Percentiles rank a stretch among this genome's conserved stretches.
Evolutionary conservation across 2,797 vertebrate species (phyloP).

Genomic region (Spinus pinus): DNA sequence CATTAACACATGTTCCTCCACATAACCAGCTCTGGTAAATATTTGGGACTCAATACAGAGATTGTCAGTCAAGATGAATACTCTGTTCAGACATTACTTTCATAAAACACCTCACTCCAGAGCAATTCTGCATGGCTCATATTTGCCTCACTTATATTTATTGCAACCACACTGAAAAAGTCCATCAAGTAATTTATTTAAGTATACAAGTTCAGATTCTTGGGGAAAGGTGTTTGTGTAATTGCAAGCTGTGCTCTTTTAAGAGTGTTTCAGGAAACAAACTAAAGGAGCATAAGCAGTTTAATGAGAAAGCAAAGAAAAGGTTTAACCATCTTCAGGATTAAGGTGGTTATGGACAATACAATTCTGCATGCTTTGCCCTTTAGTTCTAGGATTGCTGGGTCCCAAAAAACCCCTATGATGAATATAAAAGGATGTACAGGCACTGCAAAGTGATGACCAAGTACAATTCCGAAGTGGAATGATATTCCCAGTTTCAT

Average conservation of each 20-base stretch:
- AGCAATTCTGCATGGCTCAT: neutral
- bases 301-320: neutral
- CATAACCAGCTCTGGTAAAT: neutral
- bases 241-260: neutral
- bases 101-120: neutral
- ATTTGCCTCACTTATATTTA: neutral
- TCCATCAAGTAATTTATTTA: neutral
- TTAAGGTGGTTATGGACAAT: neutral
- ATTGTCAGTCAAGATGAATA: neutral
- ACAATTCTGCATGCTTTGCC: neutral
- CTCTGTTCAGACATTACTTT: neutral
- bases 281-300: neutral
- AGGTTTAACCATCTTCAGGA: neutral
- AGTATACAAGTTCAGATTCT: neutral
- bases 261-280: neutral
- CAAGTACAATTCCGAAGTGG: neutral
- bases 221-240: neutral
- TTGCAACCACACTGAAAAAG: neutral
- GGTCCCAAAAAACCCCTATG: neutral
- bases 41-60: neutral
- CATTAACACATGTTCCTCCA: neutral
- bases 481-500: neutral
- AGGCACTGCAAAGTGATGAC: neutral
- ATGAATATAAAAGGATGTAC: neutral
- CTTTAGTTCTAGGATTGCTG: neutral